Evolutionary conservation across 1,140 invertebrate species (phyloP), one percentile per base, ranked within the genome.

Genomic region (Atta colombica): DNA sequence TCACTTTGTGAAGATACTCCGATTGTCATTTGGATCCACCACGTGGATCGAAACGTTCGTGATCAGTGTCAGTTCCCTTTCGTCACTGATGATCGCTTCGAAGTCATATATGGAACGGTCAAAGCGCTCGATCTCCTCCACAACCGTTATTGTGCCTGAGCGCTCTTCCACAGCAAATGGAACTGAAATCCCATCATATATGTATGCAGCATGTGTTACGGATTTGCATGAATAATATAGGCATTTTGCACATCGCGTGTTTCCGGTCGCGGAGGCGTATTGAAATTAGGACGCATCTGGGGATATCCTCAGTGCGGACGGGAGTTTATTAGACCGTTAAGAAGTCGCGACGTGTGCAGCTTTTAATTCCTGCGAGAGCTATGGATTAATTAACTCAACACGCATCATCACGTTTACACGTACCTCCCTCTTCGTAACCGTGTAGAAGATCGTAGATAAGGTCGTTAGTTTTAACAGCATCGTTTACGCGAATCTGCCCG

Each of bases 141-240:
- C 97, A 0, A 99, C 98, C 7, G 97, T 98, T 35, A 99, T 98
- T 1, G 98, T 97, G 3, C 98, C 98, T 8, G 97, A 98, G 84
- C 97, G 95, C 89, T 98, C 97, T 95, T 99, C 98, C 51, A 99
- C 98, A 18, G 97, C 98, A 94, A 99, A 98, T 8, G 98, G 98
- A 78, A 99, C 97, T 98, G 94, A 80, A 96, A 97, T 78, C 25
- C 49, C 61, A 75, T 69, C 60, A 58, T 28, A 12, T 74, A 87
- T 85, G 68, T 77, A 90, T 91, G 82, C 78, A 84, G n/a, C 87
- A 86, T 61, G 55, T 91, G 86, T 75, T 39, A 12, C 82, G 75
- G 55, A 91, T 90, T 90, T 88, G 39, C 78, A 77, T 89, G 60
- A 78, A 53, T 71, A 77, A 87, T 77, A 75, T 10, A 49, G 18